phyloP scores from a whole-genome alignment of 2,113 vertebrate species.

The Columba livia region DNA sequence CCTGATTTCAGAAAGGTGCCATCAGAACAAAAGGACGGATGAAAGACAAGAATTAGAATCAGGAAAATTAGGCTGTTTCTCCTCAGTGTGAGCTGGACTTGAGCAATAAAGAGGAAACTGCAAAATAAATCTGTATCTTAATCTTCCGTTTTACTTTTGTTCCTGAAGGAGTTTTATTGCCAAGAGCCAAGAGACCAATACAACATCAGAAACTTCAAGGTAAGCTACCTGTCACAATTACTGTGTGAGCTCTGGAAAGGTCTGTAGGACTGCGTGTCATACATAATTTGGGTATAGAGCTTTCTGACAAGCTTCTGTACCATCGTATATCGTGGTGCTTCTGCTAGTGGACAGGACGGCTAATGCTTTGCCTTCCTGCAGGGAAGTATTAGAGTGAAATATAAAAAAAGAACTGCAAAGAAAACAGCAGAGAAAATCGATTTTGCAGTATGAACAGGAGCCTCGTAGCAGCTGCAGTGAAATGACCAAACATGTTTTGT shows the following conservation, averaged over 20 bases:
- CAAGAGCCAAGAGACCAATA: not conserved
- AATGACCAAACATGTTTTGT: not conserved
- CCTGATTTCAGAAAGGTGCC: not conserved
- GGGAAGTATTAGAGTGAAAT: not conserved
- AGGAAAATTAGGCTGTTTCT: not conserved
- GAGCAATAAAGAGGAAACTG: not conserved
- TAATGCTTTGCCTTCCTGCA: not conserved
- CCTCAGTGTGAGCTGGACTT: not conserved
- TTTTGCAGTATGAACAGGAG: rapidly evolving
- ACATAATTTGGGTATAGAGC: not conserved
- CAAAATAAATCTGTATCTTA: not conserved
- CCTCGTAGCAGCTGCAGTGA: not conserved
- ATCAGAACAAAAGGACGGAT: not conserved
- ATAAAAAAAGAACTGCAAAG: not conserved
- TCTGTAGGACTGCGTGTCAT: not conserved
- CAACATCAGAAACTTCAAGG: not conserved
- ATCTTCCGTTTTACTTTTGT: not conserved
- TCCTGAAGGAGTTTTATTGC: not conserved
- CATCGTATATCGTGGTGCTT: not conserved
- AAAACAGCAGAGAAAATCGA: not conserved
- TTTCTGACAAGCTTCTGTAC: not conserved
- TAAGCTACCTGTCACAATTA: not conserved
- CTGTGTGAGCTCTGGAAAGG: not conserved
- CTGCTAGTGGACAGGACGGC: not conserved
- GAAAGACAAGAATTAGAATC: not conserved